Percentiles rank a stretch among this genome's conserved stretches.
Conservation (phyloP, 1,140 invertebrate genomes). For the Tachypleus tridentatus region DNA sequence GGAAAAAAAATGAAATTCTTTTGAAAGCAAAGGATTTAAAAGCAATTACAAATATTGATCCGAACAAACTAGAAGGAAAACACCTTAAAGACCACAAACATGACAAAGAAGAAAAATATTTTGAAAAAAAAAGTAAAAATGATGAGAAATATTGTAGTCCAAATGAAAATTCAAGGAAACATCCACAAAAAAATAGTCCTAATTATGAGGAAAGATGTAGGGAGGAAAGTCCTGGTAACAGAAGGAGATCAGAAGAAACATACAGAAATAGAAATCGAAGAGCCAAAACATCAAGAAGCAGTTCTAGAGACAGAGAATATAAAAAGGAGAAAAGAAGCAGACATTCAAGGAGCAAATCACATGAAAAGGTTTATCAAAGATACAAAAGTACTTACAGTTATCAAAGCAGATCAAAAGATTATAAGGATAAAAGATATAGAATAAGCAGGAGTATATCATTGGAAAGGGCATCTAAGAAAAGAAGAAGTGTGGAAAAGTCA, state of each 20-base stretch:
- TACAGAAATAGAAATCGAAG: not conserved
- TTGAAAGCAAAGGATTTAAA: slow-evolving; percentile 1
- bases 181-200: not conserved
- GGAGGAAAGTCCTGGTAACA: not conserved
- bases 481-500: not conserved
- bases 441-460: not conserved
- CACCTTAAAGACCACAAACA: not conserved
- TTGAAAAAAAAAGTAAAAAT: not conserved
- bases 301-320: not conserved
- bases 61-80: not conserved
- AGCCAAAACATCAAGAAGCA: not conserved
- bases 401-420: not conserved
- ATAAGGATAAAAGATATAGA: not conserved
- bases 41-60: not conserved
- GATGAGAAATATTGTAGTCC: slow-evolving; percentile 1
- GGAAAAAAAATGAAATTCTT: not conserved
- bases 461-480: not conserved
- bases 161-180: slow-evolving; percentile 2
- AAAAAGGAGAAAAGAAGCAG: not conserved
- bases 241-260: not conserved
- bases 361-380: not conserved
- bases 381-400: not conserved
- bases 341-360: not conserved
- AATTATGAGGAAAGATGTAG: slow-evolving; percentile 1
- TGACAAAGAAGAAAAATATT: not conserved